A percentile compares a stretch with the other conserved stretches of the same genome.
Evolutionary conservation across 2,113 vertebrate genomes (phyloP).

Genomic region (Albula glossodonta): DNA sequence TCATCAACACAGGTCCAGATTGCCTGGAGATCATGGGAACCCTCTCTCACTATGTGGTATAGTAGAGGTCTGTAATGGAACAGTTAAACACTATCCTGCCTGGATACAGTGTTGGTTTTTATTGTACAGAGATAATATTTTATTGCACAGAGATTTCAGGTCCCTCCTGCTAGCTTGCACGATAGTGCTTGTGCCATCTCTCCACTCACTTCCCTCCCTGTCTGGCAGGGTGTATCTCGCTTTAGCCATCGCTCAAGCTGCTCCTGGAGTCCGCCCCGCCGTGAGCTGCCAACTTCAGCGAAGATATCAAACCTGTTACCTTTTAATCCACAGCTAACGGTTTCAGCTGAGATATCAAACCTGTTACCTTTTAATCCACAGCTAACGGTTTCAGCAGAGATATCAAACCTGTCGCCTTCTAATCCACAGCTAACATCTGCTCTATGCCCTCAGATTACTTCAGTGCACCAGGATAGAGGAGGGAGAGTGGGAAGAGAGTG

Average conservation of each 20-base stretch:
- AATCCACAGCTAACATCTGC: constrained; percentile 24
- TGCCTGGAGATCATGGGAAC: no score
- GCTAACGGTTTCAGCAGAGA: constrained; percentile 16
- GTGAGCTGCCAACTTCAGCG: constrained; percentile 6
- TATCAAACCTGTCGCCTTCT: constrained; percentile 23
- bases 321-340: constrained; percentile 29
- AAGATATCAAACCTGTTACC: constrained; percentile 22
- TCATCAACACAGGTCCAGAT: no score
- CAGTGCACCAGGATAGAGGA: not conserved
- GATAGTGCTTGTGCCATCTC: no score
- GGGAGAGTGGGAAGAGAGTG: constrained; percentile 4
- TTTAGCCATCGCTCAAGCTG: not conserved
- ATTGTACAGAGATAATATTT: no score
- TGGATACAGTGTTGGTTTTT: no score
- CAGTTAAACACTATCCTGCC: no score
- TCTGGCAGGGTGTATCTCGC: not conserved
- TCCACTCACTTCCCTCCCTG: not conserved
- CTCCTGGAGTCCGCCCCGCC: not conserved
- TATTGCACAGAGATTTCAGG: no score
- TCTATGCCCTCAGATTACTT: constrained; percentile 9
- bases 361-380: constrained; percentile 26
- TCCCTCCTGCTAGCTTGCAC: no score
- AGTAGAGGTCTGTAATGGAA: no score
- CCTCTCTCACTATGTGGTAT: no score
- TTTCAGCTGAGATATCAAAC: constrained; percentile 20